phyloP scores from a whole-genome alignment of 1,140 invertebrate species.

The Bombus haemorrhoidalis region DNA sequence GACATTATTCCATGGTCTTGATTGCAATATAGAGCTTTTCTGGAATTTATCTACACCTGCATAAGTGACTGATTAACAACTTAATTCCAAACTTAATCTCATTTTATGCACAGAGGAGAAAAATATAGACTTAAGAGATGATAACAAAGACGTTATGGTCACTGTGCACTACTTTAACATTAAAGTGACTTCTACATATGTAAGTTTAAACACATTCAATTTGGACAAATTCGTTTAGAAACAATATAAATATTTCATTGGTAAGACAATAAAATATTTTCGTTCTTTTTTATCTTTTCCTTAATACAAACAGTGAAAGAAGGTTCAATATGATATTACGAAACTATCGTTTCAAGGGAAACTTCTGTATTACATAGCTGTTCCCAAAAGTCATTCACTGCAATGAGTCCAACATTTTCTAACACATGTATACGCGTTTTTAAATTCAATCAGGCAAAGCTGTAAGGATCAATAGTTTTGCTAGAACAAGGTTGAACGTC shows the following conservation, averaged over 20 bases:
- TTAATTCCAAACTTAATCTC: conserved; percentile 39
- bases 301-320: conserved; percentile 12
- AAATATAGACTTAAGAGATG: conserved; percentile 42
- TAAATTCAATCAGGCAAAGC: conserved; percentile 75
- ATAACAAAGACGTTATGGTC: conserved; percentile 23
- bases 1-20: conserved; percentile 34
- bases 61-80: neutral
- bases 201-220: conserved; percentile 37
- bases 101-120: conserved; percentile 35
- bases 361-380: conserved; percentile 40
- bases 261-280: conserved; percentile 26
- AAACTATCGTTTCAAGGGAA: conserved; percentile 36
- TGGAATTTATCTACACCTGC: conserved; percentile 11
- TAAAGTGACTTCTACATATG: conserved; percentile 15
- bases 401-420: conserved; percentile 47
- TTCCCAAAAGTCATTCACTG: conserved; percentile 53
- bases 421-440: conserved; percentile 33
- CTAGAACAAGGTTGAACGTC: conserved; percentile 85
- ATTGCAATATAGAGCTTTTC: conserved; percentile 24
- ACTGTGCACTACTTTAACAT: conserved; percentile 48
- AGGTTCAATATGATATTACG: conserved; percentile 4
- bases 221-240: conserved; percentile 32
- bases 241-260: conserved; percentile 28
- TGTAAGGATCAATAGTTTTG: conserved; percentile 83
- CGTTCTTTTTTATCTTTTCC: neutral